phyloP scores from a whole-genome alignment of 2,888 invertebrate species.

The Agapostemon virescens region DNA sequence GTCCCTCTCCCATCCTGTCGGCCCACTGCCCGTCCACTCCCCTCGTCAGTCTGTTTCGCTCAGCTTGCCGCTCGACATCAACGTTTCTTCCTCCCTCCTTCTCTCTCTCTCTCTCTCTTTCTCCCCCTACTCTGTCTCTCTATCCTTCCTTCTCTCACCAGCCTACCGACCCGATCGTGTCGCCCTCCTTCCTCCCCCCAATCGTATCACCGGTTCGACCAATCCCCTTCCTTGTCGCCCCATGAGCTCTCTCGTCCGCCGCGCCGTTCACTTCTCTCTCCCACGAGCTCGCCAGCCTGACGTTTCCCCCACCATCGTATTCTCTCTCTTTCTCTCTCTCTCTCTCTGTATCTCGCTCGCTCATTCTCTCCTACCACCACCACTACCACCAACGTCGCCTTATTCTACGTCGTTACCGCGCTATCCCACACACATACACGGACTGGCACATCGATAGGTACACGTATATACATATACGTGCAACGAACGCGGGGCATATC shows the following conservation, averaged over 20 bases:
- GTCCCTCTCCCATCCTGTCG: conserved; percentile 58
- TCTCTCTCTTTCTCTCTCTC: background rate
- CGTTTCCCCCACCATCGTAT: conserved; percentile 52
- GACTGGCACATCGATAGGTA: too few relatives aligned
- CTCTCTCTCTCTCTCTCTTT: conserved; percentile 62
- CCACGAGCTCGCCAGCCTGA: conserved; percentile 58
- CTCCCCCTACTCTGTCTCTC: conserved; percentile 49
- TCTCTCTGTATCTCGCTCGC: background rate
- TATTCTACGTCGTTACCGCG: conserved; percentile 58
- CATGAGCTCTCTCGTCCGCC: conserved; percentile 50
- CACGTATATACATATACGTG: conserved; percentile 37
- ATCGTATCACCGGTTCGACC: conserved; percentile 59
- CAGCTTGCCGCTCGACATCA: conserved; percentile 52
- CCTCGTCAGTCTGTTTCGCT: conserved; percentile 53
- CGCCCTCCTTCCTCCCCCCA: conserved; percentile 53
- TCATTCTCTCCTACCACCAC: background rate
- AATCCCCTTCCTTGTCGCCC: conserved; percentile 64
- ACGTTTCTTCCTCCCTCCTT: conserved; percentile 60
- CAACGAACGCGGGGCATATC: conserved; percentile 21
- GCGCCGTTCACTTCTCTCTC: conserved; percentile 53
- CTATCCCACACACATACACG: conserved; percentile 44
- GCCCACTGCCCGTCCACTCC: conserved; percentile 55
- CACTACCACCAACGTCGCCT: conserved; percentile 37
- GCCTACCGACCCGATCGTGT: conserved; percentile 59
- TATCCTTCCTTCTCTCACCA: conserved; percentile 47